A percentile compares a stretch with the other conserved stretches of the same genome.
Evolutionary conservation across 1,140 invertebrate species (phyloP).

Genomic region (Stenopsyche tienmushanensis): DNA sequence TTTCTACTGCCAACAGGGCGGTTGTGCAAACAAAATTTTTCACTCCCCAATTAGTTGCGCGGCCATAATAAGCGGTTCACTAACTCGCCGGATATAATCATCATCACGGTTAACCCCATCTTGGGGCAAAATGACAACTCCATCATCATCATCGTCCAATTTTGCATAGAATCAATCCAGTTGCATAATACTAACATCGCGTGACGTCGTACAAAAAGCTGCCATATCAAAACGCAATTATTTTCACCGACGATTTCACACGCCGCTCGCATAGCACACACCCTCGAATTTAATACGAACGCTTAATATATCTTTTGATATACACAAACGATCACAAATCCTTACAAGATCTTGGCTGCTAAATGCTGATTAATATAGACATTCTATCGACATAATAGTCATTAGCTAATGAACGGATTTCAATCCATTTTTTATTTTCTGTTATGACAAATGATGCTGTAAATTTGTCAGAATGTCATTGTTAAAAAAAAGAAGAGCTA

Average conservation of each 20-base stretch:
- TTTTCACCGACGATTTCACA: background rate
- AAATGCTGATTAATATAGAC: too few relatives aligned
- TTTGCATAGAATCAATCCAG: background rate
- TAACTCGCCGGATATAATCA: background rate
- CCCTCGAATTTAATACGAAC: background rate
- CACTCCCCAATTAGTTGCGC: background rate
- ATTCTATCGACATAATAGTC: too few relatives aligned
- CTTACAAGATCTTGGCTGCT: too few relatives aligned
- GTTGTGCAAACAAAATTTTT: background rate
- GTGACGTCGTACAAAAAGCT: conserved; percentile 11
- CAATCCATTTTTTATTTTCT: too few relatives aligned
- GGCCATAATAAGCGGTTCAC: conserved; percentile 2
- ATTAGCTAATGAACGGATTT: too few relatives aligned
- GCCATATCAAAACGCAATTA: conserved; percentile 21
- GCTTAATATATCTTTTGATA: too few relatives aligned
- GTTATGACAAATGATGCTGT: background rate
- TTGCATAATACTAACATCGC: conserved; percentile 19
- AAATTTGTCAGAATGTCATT: background rate
- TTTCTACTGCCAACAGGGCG: background rate
- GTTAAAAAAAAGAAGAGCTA: background rate
- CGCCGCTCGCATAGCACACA: background rate
- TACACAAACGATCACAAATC: too few relatives aligned
- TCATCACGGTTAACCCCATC: background rate
- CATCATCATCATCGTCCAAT: conserved; percentile 17
- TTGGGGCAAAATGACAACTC: conserved; percentile 9